A percentile compares a stretch with the other conserved stretches of the same genome.
Evolutionary conservation across 1,140 invertebrate species (phyloP).

Genomic region (Diorhabda elongata): DNA sequence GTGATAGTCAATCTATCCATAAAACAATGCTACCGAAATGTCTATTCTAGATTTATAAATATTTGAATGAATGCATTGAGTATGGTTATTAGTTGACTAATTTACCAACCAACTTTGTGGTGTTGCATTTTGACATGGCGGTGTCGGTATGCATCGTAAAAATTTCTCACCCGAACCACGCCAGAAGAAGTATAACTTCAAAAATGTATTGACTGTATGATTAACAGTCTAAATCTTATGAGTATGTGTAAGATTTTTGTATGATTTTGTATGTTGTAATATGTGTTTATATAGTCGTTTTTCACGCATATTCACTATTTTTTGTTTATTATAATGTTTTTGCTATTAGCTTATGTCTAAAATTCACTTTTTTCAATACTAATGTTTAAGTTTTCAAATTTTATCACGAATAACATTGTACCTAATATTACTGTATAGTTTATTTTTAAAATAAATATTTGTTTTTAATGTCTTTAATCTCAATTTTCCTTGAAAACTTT

Average conservation of each 20-base stretch:
- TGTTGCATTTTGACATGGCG: too few relatives aligned
- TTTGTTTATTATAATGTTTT: too few relatives aligned
- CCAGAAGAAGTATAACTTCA: too few relatives aligned
- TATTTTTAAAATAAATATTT: conserved; percentile 26
- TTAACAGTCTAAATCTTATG: not conserved
- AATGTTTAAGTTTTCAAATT: conserved; percentile 29
- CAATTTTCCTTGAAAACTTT: not conserved
- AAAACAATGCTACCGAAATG: too few relatives aligned
- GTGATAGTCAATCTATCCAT: too few relatives aligned
- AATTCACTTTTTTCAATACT: conserved; percentile 1
- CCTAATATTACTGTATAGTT: conserved; percentile 27
- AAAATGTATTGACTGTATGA: too few relatives aligned
- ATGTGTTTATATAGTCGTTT: not conserved
- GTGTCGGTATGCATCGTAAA: too few relatives aligned
- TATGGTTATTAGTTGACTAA: too few relatives aligned
- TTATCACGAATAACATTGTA: conserved; percentile 26
- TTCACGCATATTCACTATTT: not conserved
- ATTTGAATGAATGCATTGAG: too few relatives aligned
- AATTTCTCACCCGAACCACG: too few relatives aligned
- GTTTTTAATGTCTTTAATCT: conserved; percentile 4
- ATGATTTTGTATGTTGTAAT: not conserved
- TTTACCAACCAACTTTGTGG: too few relatives aligned
- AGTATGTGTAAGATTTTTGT: not conserved
- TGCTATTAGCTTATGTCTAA: not conserved
- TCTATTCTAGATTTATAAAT: too few relatives aligned